phyloP scores from a whole-genome alignment of 2,888 invertebrate species.

The Hydrotaea cyrtoneurina region DNA sequence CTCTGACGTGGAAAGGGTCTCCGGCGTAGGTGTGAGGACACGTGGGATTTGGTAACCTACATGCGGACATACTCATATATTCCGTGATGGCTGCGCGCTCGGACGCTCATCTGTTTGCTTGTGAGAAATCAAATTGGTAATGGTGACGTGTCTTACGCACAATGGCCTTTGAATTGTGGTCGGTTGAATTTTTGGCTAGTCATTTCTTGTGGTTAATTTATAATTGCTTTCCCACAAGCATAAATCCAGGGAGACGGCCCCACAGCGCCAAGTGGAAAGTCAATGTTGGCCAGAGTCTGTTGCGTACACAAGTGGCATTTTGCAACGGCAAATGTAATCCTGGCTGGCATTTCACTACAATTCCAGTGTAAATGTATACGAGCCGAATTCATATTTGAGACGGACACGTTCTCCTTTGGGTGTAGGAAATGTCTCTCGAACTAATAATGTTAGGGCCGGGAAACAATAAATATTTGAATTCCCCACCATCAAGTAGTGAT shows the following conservation, averaged over 20 bases:
- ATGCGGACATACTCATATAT: background rate
- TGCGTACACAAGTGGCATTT: background rate
- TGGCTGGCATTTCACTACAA: background rate
- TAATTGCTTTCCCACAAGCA: background rate
- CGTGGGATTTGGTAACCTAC: slow-evolving; percentile 1
- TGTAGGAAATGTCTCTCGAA: too few species aligned
- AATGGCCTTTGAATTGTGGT: background rate
- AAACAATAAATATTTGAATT: too few species aligned
- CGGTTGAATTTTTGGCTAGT: background rate
- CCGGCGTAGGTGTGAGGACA: background rate
- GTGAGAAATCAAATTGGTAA: too few species aligned
- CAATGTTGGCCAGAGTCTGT: too few species aligned
- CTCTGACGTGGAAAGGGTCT: background rate
- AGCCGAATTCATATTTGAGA: background rate
- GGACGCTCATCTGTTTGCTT: background rate
- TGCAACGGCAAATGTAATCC: background rate
- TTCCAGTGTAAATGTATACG: background rate
- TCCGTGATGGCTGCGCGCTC: background rate
- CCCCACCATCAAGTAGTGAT: too few species aligned
- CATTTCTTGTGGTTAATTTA: slow-evolving; percentile 29
- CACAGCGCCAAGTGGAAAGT: background rate
- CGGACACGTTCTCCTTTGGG: too few species aligned
- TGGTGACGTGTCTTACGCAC: background rate
- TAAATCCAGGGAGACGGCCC: background rate
- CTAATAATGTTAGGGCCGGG: too few species aligned